A percentile compares a stretch with the other conserved stretches of the same genome.
phyloP scores from a whole-genome alignment of 2,797 vertebrate genomes.

The Microctenopoma stevenorrisi region DNA sequence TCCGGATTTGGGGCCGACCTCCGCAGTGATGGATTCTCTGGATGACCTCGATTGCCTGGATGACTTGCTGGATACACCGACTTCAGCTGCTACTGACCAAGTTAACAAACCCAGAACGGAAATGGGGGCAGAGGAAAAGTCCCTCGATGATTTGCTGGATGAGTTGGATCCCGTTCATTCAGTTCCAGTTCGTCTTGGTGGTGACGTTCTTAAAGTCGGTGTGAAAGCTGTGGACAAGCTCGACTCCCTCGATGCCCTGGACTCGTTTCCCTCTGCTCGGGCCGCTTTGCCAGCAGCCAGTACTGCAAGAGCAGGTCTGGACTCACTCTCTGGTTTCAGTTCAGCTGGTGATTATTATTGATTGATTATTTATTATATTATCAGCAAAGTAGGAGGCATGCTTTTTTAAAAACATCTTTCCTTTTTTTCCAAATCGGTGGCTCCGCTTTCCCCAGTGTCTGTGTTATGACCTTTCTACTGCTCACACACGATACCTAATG shows the following conservation, averaged over 20 bases:
- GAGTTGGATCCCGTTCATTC: constrained; percentile 74
- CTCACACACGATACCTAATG: too few relatives aligned
- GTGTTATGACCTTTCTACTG: too few relatives aligned
- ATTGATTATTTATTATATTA: constrained; percentile 54
- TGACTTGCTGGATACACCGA: constrained; percentile 43
- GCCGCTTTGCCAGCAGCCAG: constrained; percentile 29
- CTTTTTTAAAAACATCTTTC: background rate
- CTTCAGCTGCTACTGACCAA: background rate
- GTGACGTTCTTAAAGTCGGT: background rate
- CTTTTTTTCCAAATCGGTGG: too few relatives aligned
- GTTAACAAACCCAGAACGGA: background rate
- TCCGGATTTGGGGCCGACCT: constrained; percentile 35
- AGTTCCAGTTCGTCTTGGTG: background rate
- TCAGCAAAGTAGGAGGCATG: background rate
- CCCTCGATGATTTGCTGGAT: constrained; percentile 53
- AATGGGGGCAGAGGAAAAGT: constrained; percentile 2
- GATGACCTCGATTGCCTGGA: constrained; percentile 80
- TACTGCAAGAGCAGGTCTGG: constrained; percentile 53
- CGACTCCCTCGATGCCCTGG: constrained; percentile 82
- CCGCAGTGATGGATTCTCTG: constrained; percentile 77
- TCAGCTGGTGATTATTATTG: constrained; percentile 70
- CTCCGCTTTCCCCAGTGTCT: too few relatives aligned
- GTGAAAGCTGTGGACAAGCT: constrained; percentile 30
- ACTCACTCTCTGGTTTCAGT: constrained; percentile 72
- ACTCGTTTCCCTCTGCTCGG: constrained; percentile 76